A percentile compares a stretch with the other conserved stretches of the same genome.
phyloP scores from a whole-genome alignment of 64 coral and sea anemone species.

The Pocillopora damicornis region DNA sequence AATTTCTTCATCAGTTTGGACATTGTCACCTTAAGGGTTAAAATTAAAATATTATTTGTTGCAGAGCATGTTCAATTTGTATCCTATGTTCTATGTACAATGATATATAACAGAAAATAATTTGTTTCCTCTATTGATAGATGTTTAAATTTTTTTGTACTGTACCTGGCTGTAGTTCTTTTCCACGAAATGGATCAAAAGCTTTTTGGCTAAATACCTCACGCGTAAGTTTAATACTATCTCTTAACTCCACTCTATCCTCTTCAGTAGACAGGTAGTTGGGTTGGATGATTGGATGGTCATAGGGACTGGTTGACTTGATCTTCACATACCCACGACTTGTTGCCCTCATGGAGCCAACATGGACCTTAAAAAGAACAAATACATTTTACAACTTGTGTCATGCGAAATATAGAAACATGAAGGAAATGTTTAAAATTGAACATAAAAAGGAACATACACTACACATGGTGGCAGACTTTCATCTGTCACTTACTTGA shows the following conservation, averaged over 20 bases:
- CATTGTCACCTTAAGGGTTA: conserved; percentile 41
- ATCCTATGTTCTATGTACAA: too few species aligned
- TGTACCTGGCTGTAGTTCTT: conserved; percentile 76
- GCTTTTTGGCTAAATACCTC: conserved; percentile 90
- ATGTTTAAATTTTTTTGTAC: neutral
- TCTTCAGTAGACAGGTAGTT: conserved; percentile 89
- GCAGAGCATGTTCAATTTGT: too few species aligned
- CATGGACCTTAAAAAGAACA: conserved; percentile 58
- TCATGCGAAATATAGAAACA: neutral
- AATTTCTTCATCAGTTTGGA: conserved; percentile 73
- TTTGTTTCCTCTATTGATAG: neutral
- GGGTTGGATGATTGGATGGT: conserved; percentile 76
- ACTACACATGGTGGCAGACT: too few species aligned
- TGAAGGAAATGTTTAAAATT: neutral
- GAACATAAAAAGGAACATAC: neutral
- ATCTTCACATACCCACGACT: conserved; percentile 81
- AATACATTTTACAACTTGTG: neutral
- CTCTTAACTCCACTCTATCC: conserved; percentile 77
- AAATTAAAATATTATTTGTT: neutral
- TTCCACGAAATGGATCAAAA: conserved; percentile 76
- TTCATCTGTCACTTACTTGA: conserved; percentile 47
- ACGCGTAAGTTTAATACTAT: conserved; percentile 61
- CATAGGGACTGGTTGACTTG: conserved; percentile 63
- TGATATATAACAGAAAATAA: too few species aligned
- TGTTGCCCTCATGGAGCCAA: conserved; percentile 77